Base-by-base conservation (phyloP, 2,113 vertebrate species). In the Engraulis encrasicolus region DNA sequence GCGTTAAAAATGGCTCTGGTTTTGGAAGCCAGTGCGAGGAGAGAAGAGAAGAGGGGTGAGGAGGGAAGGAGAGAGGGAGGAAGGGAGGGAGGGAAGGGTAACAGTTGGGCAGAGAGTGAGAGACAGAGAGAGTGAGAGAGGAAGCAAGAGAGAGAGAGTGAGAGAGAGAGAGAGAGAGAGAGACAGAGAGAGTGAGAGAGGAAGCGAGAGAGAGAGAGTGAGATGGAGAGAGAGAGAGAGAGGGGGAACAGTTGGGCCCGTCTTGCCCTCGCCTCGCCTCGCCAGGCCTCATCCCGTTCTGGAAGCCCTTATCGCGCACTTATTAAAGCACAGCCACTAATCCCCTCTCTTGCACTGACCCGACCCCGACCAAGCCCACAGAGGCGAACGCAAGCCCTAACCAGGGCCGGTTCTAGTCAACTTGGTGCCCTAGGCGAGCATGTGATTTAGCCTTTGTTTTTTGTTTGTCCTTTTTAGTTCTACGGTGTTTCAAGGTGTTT, bases 301-400 rank as follows among this genome's bases (percentile, higher is more conserved):
- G 61, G 79, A 85, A 85, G 79, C 45, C 27, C 31, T 80, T 27
- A 23, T 80, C 50, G 15, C n/a, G 54, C 77, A 27, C 77, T n/a
- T 36, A 50, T 23, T 79, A 54, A 38, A 71, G 78, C 78, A 45
- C 18, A 23, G 40, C 61, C 37, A 34, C 31, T 79, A 81, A 66
- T 77, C 66, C 40, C 50, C 48, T 4, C 12, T 54, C n/a, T n/a
- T n/a, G n/a, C 61, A 11, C 54, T 54, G 79, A 78, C 61, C 61
- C 38, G 48, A 19, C 66, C 80, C 48, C 74, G n/a, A 23, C 71
- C 74, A 31, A 66, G 79, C 19, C 27, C 61, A 34, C 61, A 71
- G 61, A 14, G 1, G 14, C 61, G 17, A 34, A 27, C 79, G 12
- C 12, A 23, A 34, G 78, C 80, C n/a, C n/a, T n/a, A n/a, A n/a